phyloP scores from a whole-genome alignment of 2,113 vertebrate genomes.

The Condylura cristata region DNA sequence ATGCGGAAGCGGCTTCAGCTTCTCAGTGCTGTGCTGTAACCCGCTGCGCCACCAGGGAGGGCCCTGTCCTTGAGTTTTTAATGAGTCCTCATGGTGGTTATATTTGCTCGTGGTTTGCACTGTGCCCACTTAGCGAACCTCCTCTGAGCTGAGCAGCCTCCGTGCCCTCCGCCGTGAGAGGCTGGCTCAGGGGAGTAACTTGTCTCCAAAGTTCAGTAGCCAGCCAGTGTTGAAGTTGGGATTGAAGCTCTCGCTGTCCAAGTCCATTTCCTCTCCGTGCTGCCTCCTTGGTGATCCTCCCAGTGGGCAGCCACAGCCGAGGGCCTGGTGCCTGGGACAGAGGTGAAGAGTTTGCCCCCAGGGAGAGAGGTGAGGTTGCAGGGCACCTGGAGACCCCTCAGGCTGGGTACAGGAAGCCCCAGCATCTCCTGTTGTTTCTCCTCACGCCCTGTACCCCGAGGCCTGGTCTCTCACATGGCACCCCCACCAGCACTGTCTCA shows the following conservation, averaged over 20 bases:
- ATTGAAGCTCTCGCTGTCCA: not conserved
- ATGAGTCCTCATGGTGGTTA: not conserved
- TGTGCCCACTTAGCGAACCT: not conserved
- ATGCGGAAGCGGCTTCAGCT: no score
- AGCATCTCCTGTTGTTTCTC: fast-evolving
- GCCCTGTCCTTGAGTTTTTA: no score
- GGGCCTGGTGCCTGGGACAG: not conserved
- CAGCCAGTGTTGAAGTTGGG: not conserved
- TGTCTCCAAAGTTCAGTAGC: no score
- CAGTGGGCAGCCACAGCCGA: not conserved
- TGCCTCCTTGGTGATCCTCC: not conserved
- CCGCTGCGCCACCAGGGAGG: no score
- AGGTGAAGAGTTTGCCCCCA: no score
- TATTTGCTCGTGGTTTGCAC: not conserved
- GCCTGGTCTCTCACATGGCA: fast-evolving
- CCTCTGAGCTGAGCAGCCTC: fast-evolving
- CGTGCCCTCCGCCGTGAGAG: not conserved
- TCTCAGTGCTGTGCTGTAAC: no score
- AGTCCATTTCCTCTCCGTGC: not conserved
- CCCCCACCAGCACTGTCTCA: fast-evolving
- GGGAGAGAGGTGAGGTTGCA: not conserved
- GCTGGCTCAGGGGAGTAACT: not conserved
- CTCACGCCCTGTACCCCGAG: fast-evolving
- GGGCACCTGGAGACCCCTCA: not conserved
- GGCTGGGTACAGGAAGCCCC: not conserved